Evolutionary conservation across 2,888 invertebrate species (phyloP), one percentile per base, ranked within the genome.

Genomic region (Troides helena): DNA sequence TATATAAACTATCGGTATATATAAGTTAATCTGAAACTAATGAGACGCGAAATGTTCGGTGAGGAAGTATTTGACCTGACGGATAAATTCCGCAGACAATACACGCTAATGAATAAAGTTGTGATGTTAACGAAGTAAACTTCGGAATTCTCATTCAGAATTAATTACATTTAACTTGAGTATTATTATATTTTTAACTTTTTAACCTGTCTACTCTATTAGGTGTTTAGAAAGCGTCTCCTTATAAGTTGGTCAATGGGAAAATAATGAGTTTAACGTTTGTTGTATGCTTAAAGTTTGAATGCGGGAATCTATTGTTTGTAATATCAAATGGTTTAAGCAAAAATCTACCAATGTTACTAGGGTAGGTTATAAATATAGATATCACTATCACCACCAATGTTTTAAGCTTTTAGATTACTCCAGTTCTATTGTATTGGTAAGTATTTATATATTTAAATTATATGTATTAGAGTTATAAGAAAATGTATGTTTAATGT

Each of bases 81-180:
- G 84, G 87, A 86, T 89, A 87, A 89, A 88, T 90, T 88, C 82
- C 78, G 82, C 83, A 89, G 88, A 90, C 90, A 91, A 92, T 90
- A 86, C 89, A 89, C 86, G 85, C 83, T 90, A 91, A 92, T 90
- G 90, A 91, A 91, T 90, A 90, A 90, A 91, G 90, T 92, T 92
- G 77, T 83, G 84, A 84, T 89, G 89, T 87, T 90, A 90, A 87
- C 89, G 88, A 88, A 90, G 84, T 85, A 83, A 84, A 85, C 86
- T 86, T 85, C 72, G 84, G 84, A 85, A 89, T 89, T 87, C 84
- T 81, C 84, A 87, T 87, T 89, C 85, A 81, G 82, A 84, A 87
- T 83, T 86, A 85, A 85, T 87, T 82, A 81, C 39, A 61, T 53
- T 53, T 53, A 6, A 18, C 53, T 53, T 18, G 8, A n/a, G 53